Base-by-base conservation (phyloP, 2,888 invertebrate genomes). In the Amblyteles armatorius region DNA sequence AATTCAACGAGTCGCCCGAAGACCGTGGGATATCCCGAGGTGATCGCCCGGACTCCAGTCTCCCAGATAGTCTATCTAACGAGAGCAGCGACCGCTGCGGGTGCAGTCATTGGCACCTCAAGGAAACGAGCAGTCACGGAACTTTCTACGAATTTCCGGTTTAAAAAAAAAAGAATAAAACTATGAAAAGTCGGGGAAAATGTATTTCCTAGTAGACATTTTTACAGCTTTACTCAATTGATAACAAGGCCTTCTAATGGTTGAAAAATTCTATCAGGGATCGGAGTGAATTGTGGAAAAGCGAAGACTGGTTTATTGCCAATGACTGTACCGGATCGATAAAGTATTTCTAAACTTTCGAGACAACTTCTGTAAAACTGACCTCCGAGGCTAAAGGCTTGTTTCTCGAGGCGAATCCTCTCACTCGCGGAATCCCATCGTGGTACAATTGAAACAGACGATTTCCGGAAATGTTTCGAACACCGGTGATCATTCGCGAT, bases 351-450 rank as follows among this genome's bases (percentile, higher is more conserved):
- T 57, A 11, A 57, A 11, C 13, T 5, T 26, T 57, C 5, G 26
- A 26, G 1, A 57, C 60, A 55, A 29, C 6, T 13, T n/a, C 9
- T 40, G 7, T 68, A 72, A 77, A 69, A 86, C 87, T 78, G 50
- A 92, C 93, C 92, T 93, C 92, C 13, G 93, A 93, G 52, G 92
- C 90, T 69, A 90, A 84, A 11, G 93, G 93, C 85, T 93, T 93
- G 52, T 83, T 87, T 67, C 83, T 88, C 72, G 83, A 80, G 29
- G 85, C 65, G 69, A 86, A 82, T 65, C 69, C 82, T 57, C 87
- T 88, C 69, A 79, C 55, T 83, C 67, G 26, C 74, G 87, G 81
- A 13, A 71, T 55, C 82, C 83, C 84, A 85, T 86, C 16, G 16
- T 48, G 40, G 26, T 52, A 5, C 29, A 33, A 55, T 50, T 44